phyloP scores from a whole-genome alignment of 2,888 invertebrate genomes.

The Pseudococcus viburni region DNA sequence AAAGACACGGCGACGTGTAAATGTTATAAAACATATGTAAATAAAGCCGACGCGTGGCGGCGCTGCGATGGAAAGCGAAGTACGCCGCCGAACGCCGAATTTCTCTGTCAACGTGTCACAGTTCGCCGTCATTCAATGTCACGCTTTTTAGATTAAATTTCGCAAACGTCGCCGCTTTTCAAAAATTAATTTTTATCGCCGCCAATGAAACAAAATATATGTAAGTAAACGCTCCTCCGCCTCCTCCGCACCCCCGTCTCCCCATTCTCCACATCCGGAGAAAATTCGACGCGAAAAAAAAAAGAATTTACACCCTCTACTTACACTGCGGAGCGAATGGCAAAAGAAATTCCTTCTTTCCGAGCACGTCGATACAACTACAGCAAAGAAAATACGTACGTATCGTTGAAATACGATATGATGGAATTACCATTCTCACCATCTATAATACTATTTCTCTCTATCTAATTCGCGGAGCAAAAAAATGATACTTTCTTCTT shows the following conservation, averaged over 20 bases:
- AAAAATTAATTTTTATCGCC: slow-evolving; percentile 39
- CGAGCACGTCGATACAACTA: slow-evolving; percentile 28
- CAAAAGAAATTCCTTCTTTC: background rate
- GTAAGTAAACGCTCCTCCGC: background rate
- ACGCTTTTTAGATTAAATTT: slow-evolving; percentile 38
- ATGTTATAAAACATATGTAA: slow-evolving; percentile 44
- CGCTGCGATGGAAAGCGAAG: too few relatives aligned
- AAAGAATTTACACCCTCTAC: too few relatives aligned
- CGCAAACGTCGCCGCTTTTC: slow-evolving; percentile 36
- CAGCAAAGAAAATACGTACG: slow-evolving; percentile 1
- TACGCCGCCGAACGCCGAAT: background rate
- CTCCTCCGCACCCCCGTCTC: background rate
- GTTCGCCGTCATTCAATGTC: slow-evolving; percentile 42
- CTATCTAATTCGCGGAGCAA: background rate
- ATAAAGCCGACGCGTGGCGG: background rate
- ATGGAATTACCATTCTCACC: slow-evolving; percentile 23
- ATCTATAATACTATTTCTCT: background rate
- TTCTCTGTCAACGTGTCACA: background rate
- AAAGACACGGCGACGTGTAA: slow-evolving; percentile 32
- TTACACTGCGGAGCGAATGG: background rate
- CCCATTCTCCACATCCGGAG: background rate
- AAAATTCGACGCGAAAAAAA: background rate
- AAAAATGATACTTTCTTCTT: slow-evolving; percentile 1
- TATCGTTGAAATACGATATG: slow-evolving; percentile 27
- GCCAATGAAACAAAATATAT: background rate